Evolutionary conservation across 2,113 vertebrate species (phyloP).

Genomic region (Diadophis punctatus): DNA sequence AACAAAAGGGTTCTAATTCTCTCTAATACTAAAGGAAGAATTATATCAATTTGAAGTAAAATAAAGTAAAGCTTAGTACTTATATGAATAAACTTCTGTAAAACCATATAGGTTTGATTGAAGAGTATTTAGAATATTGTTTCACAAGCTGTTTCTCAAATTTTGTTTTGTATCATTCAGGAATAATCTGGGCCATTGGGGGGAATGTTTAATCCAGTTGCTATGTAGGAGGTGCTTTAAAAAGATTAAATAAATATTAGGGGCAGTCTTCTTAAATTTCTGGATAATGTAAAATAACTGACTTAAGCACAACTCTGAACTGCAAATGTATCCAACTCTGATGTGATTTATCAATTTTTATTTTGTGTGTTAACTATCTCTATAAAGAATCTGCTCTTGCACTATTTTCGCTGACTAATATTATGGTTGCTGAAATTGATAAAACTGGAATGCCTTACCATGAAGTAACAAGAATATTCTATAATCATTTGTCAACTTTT

Average conservation of each 20-base stretch:
- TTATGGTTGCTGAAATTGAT: background rate
- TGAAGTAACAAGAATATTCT: background rate
- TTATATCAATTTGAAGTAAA: background rate
- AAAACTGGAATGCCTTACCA: background rate
- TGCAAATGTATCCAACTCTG: background rate
- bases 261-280: background rate
- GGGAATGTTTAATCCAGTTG: background rate
- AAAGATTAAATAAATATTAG: background rate
- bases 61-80: background rate
- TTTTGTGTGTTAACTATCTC: background rate
- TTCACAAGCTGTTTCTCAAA: background rate
- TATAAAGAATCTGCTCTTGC: background rate
- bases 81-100: background rate
- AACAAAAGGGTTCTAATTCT: background rate
- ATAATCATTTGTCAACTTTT: background rate
- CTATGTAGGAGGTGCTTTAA: background rate
- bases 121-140: background rate
- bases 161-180: background rate
- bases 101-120: background rate
- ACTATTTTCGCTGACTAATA: background rate
- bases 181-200: background rate
- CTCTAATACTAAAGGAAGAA: background rate
- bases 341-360: background rate
- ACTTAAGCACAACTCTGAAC: background rate
- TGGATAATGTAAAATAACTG: background rate